These are phyloP conservation scores for Limanda limanda DNA, from an alignment of 2,113 vertebrate species.

Conservation along the genomic window DNA sequence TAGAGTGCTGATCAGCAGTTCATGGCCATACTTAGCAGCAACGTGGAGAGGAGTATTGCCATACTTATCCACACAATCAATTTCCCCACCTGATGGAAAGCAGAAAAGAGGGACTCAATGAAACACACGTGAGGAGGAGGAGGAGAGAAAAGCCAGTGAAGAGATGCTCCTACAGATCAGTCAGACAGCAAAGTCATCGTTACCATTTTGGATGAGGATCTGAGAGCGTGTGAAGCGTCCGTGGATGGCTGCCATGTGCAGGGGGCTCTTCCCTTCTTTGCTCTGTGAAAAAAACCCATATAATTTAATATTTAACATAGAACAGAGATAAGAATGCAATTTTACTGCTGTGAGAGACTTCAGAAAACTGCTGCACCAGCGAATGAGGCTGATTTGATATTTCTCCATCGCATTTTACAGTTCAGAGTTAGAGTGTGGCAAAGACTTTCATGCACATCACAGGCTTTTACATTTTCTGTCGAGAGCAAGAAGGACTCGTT, in stretches of 20 bases:
- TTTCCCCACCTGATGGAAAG: conserved; percentile 89
- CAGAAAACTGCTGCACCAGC: not conserved
- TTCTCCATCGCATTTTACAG: not conserved
- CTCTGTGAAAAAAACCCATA: conserved; percentile 79
- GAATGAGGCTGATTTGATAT: not conserved
- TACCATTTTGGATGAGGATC: conserved; percentile 99
- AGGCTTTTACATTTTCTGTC: not conserved
- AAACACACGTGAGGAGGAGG: not conserved
- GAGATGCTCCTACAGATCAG: not conserved
- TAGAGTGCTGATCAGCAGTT: conserved; percentile 97
- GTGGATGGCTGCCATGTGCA: conserved; percentile 98
- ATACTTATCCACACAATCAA: conserved; percentile 95
- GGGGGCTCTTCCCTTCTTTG: conserved; percentile 97
- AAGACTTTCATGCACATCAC: not conserved
- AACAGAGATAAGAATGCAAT: not conserved
- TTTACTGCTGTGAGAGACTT: not conserved
- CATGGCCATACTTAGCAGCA: conserved; percentile 98
- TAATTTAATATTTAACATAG: not conserved
- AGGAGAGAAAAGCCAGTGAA: not conserved
- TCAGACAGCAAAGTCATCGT: not conserved
- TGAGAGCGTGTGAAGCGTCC: conserved; percentile 97
- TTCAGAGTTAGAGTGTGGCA: not conserved
- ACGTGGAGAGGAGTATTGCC: conserved; percentile 98
- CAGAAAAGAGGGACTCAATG: not conserved
- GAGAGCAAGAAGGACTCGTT: not conserved